These are phyloP conservation scores for Jordanella pulchra DNA, from an alignment of 2,797 vertebrate genomes.

Conservation along the genomic window DNA sequence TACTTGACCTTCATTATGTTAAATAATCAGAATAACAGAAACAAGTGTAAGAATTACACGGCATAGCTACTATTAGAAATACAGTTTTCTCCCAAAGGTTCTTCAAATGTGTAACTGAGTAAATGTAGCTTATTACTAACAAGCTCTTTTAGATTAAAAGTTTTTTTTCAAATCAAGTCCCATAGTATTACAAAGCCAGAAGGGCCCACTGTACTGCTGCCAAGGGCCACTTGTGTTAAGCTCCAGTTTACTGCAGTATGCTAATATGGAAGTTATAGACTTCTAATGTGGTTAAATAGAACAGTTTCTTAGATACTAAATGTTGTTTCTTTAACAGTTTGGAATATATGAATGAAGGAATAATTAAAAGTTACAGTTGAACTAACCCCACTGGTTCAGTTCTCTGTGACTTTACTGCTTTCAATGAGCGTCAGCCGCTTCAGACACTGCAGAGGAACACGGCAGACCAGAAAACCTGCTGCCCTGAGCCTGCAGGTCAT, in stretches of 20 bases:
- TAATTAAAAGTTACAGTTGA: not conserved
- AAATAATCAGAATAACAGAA: too few species aligned
- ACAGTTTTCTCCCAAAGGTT: not conserved
- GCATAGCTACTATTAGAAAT: not conserved
- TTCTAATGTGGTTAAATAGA: not conserved
- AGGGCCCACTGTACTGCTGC: not conserved
- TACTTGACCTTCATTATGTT: too few species aligned
- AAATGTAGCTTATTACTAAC: not conserved
- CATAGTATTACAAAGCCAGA: not conserved
- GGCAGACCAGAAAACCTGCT: not conserved
- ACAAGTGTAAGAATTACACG: not conserved
- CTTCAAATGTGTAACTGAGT: not conserved
- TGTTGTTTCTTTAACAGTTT: not conserved
- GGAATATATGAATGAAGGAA: too few species aligned
- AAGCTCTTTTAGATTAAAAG: not conserved
- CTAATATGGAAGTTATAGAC: not conserved
- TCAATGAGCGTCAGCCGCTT: not conserved
- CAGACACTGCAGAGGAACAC: constrained; percentile 22
- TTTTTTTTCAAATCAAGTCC: not conserved
- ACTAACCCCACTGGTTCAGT: not conserved
- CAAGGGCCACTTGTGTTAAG: not conserved
- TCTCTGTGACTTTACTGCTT: constrained; percentile 4
- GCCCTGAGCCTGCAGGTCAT: not conserved
- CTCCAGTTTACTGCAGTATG: too few species aligned
- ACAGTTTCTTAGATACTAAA: not conserved